Evolutionary conservation across 2,113 vertebrate species (phyloP).

Genomic region (Heteronetta atricapilla): DNA sequence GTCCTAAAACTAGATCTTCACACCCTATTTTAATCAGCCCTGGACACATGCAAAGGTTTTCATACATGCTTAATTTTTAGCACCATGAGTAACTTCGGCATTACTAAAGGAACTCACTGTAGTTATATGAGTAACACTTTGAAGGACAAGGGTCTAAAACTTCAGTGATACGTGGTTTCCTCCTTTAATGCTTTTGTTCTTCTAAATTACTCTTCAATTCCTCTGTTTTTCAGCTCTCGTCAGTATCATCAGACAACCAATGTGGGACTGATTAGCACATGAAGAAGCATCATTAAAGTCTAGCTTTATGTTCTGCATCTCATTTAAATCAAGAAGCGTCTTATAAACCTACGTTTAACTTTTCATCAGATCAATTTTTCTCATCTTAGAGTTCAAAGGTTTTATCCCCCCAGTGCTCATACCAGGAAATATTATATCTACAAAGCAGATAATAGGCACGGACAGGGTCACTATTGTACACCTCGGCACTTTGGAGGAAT

Average conservation of each 20-base stretch:
- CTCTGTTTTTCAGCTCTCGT: neutral
- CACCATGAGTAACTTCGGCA: neutral
- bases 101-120: neutral
- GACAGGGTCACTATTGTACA: neutral
- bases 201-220: conserved; percentile 12
- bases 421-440: neutral
- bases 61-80: neutral
- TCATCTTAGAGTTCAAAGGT: conserved; percentile 6
- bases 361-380: conserved; percentile 29
- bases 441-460: neutral
- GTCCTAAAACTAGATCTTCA: neutral
- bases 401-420: neutral
- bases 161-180: neutral
- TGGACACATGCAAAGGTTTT: neutral
- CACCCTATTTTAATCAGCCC: neutral
- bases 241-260: neutral
- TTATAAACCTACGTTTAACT: conserved; percentile 12
- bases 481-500: neutral
- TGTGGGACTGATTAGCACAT: conserved; percentile 1
- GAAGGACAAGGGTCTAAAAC: neutral
- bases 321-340: neutral
- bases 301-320: conserved; percentile 29
- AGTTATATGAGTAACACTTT: neutral
- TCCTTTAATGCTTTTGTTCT: neutral
- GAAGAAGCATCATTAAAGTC: conserved; percentile 26